These are phyloP conservation scores for Rhinoderma darwinii DNA, from an alignment of 2,113 vertebrate genomes.

Conservation along the genomic window DNA sequence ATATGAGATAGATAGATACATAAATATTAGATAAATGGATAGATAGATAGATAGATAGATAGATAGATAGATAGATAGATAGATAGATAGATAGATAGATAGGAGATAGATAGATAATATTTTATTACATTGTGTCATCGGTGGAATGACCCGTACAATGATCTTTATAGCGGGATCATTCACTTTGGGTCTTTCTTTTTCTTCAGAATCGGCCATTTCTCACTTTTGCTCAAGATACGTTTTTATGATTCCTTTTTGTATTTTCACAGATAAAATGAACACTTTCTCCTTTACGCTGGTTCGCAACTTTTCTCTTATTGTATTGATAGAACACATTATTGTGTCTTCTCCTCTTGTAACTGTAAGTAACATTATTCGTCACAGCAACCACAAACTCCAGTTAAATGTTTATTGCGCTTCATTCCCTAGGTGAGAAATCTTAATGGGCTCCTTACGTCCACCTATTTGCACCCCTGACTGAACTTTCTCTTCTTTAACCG, in stretches of 20 bases:
- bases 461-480: conserved; percentile 28
- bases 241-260: background rate
- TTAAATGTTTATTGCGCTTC: background rate
- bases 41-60: conserved; percentile 12
- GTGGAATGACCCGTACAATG: no score
- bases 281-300: background rate
- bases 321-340: background rate
- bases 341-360: background rate
- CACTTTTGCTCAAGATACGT: no score
- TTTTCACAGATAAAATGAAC: background rate
- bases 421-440: conserved; percentile 6
- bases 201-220: no score
- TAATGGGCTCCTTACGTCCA: conserved; percentile 31
- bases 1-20: background rate
- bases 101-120: background rate
- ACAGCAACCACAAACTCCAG: conserved; percentile 18
- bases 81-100: conserved; percentile 2
- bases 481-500: conserved; percentile 4
- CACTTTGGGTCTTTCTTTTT: no score
- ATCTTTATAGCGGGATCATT: no score
- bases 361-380: conserved; percentile 44
- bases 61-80: background rate
- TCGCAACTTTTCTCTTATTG: background rate
- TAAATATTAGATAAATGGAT: background rate
- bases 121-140: no score